phyloP scores from a whole-genome alignment of 2,888 invertebrate genomes.

The Catotricha subobsoleta region DNA sequence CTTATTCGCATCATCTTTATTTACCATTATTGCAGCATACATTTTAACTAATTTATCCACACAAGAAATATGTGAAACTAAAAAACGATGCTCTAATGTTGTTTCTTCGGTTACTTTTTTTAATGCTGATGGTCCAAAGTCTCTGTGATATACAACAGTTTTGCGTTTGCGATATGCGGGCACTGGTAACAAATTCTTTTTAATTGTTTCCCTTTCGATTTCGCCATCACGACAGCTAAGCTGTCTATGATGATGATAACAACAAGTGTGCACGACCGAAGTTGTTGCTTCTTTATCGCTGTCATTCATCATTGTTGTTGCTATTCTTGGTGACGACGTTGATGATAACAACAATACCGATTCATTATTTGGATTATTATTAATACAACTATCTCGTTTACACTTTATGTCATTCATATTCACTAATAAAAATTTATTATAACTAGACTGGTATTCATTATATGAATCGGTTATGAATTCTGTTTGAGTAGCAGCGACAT shows the following conservation, averaged over 20 bases:
- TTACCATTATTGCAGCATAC: constrained; percentile 10
- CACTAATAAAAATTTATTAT: background rate
- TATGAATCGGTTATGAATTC: too few species aligned
- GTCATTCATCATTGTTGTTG: too few species aligned
- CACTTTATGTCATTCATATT: constrained; percentile 2
- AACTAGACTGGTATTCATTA: too few species aligned
- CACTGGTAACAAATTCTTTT: constrained; percentile 3
- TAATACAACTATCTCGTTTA: background rate
- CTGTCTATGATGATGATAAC: constrained; percentile 5
- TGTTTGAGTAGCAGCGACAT: too few species aligned
- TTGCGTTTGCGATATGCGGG: constrained; percentile 7
- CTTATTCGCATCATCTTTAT: background rate
- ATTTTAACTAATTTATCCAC: constrained; percentile 15
- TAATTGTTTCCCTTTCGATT: background rate
- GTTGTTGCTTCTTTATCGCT: too few species aligned
- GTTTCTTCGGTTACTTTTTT: too few species aligned
- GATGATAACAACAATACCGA: constrained; percentile 3
- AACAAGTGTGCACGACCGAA: constrained; percentile 6
- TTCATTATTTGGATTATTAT: constrained; percentile 2
- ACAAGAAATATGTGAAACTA: constrained; percentile 13
- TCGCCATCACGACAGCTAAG: constrained; percentile 4
- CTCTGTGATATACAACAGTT: constrained; percentile 7
- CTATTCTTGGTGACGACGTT: background rate
- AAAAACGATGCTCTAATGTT: constrained; percentile 1
- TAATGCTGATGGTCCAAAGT: too few species aligned